Evolutionary conservation across 2,113 vertebrate species (phyloP).

Genomic region (Coptodon bakossiorum): DNA sequence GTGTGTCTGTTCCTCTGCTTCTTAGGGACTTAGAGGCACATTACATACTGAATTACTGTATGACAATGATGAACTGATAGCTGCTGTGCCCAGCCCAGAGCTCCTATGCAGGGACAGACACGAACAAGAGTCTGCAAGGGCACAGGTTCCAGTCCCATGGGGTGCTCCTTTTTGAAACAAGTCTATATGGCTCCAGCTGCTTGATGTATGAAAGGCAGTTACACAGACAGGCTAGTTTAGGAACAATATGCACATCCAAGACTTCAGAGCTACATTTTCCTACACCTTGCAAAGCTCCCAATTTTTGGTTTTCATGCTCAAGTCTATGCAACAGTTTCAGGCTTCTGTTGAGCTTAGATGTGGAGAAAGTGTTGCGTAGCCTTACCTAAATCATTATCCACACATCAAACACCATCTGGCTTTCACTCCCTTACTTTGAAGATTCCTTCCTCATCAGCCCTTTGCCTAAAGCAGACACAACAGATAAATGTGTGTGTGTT

Average conservation of each 20-base stretch:
- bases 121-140: background rate
- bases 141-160: background rate
- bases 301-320: conserved; percentile 30
- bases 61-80: conserved; percentile 68
- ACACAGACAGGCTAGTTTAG: background rate
- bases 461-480: conserved; percentile 41
- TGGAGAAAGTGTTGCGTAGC: conserved; percentile 41
- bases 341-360: conserved; percentile 22
- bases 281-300: background rate
- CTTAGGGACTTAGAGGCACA: conserved; percentile 54
- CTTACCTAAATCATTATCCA: conserved; percentile 68
- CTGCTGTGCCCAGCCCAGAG: background rate
- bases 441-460: conserved; percentile 52
- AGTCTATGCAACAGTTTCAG: conserved; percentile 14
- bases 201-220: background rate
- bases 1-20: conserved; percentile 55
- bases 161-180: background rate
- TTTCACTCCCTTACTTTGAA: conserved; percentile 60
- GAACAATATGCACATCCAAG: conserved; percentile 17
- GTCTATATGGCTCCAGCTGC: background rate
- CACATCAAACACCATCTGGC: conserved; percentile 66
- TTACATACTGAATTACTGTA: conserved; percentile 68
- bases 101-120: conserved; percentile 13
- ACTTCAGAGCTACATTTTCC: conserved; percentile 4
- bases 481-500: conserved; percentile 1